Evolutionary conservation across 2,888 invertebrate genomes (phyloP), one percentile per base, ranked within the genome.

Genomic region (Pseudeuparius sepicola): DNA sequence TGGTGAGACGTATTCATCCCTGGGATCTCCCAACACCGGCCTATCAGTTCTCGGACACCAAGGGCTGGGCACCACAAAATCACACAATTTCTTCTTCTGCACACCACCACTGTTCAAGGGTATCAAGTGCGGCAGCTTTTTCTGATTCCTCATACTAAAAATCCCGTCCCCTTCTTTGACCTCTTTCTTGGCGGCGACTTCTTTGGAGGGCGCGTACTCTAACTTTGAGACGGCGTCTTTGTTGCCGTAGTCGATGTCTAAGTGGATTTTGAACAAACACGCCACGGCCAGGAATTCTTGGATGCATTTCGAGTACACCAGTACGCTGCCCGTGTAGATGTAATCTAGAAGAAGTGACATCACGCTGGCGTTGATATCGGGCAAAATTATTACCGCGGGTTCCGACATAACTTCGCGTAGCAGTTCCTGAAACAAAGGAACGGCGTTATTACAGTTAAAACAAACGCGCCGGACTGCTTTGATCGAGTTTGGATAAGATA

Each of bases 261-360:
- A 24, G 12, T 53, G 44, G 6, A 61, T 48, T 41, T 55, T 49
- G 14, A 63, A 41, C 11, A 59, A 43, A 14, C 61, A 61, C 15
- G 76, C 68, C 2, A 74, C 70, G 14, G 70, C 65, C 18, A 78
- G 56, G 50, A 79, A 78, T 28, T 70, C 68, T 31, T 66, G 58
- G 13, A 78, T 49, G 39, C 68, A 66, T n/a, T 66, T 62, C 23
- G 67, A 66, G n/a, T 70, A 67, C 15, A 80, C 60, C 3, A 66
- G 59, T 1, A 74, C 73, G 54, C 71, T 73, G 34, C 79, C 80
- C 24, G 75, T 75, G 54, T 80, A 80, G 41, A 79, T 70, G 51
- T 78, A 78, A 49, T 75, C 73, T 24, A 80, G 64, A 5, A 79
- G 67, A 9, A 71, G 67, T 1, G 73, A 68, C 63, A 80, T 68